These are phyloP conservation scores for Acleris emargana DNA, from an alignment of 2,888 invertebrate species.

Conservation along the genomic window DNA sequence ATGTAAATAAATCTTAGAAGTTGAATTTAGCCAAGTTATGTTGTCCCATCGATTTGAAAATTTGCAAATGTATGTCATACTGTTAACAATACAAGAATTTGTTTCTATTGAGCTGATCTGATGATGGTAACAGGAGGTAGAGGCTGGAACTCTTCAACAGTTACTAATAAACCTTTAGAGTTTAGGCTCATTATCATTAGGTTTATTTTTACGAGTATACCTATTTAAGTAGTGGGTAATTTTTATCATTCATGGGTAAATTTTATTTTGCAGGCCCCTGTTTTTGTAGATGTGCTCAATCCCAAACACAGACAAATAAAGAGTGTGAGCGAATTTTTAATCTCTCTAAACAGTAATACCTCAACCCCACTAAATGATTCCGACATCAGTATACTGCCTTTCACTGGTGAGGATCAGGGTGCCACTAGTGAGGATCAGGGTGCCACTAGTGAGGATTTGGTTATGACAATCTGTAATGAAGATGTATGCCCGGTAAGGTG, in stretches of 20 bases:
- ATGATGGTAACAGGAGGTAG: not conserved
- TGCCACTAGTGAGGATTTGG: too few relatives aligned
- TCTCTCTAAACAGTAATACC: not conserved
- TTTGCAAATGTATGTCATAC: conserved; percentile 4
- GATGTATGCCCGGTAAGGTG: conserved; percentile 22
- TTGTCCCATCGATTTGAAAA: conserved; percentile 9
- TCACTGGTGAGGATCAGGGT: too few relatives aligned
- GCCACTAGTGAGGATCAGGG: too few relatives aligned
- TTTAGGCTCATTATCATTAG: too few relatives aligned
- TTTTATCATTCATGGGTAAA: not conserved
- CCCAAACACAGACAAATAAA: conserved; percentile 14
- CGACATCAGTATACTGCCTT: too few relatives aligned
- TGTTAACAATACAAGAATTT: conserved; percentile 6
- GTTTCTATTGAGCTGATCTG: not conserved
- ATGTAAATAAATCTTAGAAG: conserved; percentile 7
- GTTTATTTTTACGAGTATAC: not conserved
- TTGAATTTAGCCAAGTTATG: conserved; percentile 5
- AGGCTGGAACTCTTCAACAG: conserved; percentile 6
- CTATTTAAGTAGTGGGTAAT: conserved; percentile 8
- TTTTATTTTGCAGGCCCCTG: conserved; percentile 14
- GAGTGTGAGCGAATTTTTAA: conserved; percentile 24
- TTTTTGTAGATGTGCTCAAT: conserved; percentile 16
- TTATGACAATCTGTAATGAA: conserved; percentile 26
- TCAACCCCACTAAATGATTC: too few relatives aligned
- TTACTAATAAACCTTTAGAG: not conserved